Conservation (phyloP, 2,888 invertebrate species). For the Spisula subtruncata region DNA sequence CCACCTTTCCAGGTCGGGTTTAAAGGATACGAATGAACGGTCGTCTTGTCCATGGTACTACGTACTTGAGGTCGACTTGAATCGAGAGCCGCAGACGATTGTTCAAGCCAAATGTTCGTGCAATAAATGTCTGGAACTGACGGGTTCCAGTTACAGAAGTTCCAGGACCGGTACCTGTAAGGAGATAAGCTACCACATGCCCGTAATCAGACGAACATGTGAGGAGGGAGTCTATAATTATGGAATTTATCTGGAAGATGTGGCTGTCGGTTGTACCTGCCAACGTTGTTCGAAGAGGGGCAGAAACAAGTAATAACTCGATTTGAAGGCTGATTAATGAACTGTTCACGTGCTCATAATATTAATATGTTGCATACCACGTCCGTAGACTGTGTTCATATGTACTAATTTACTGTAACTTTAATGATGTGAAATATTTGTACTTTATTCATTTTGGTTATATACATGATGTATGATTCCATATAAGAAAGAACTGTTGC, state of each 20-base stretch:
- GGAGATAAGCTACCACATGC: conserved; percentile 38
- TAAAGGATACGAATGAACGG: conserved; percentile 23
- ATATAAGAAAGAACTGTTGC: too few species aligned
- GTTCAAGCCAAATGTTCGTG: conserved; percentile 46
- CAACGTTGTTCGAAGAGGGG: conserved; percentile 3
- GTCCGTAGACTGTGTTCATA: too few species aligned
- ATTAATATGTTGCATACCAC: too few species aligned
- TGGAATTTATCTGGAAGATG: conserved; percentile 31
- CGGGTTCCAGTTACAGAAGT: conserved; percentile 4
- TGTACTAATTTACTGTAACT: too few species aligned
- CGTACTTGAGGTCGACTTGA: conserved; percentile 33
- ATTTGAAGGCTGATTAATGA: not conserved
- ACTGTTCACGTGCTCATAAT: not conserved
- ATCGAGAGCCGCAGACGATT: conserved; percentile 36
- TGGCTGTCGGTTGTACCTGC: conserved; percentile 56
- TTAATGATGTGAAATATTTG: too few species aligned
- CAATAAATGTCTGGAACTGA: conserved; percentile 14
- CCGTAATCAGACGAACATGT: conserved; percentile 36
- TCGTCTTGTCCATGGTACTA: conserved; percentile 53
- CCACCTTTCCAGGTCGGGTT: not conserved
- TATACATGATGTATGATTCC: too few species aligned
- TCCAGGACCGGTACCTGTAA: not conserved
- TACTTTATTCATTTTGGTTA: too few species aligned
- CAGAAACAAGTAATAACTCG: not conserved
- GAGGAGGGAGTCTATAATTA: conserved; percentile 35